A percentile compares a stretch with the other conserved stretches of the same genome.
Conservation (phyloP, 2,113 vertebrate genomes). For the Megaceryle maxima region DNA sequence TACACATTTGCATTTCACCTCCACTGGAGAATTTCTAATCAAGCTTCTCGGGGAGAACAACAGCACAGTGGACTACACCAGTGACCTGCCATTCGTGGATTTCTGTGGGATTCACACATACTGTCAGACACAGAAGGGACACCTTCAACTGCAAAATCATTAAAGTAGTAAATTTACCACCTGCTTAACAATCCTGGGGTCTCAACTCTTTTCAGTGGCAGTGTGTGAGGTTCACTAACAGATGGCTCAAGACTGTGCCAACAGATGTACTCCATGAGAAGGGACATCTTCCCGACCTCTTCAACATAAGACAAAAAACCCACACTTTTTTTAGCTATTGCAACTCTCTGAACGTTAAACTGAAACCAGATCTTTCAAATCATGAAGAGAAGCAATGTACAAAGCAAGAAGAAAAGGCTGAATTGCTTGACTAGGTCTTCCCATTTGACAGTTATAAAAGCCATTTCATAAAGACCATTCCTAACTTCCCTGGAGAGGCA, state of each 20-base stretch:
- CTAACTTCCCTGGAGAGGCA: background rate
- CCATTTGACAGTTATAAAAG: background rate
- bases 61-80: background rate
- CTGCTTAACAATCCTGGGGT: background rate
- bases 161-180: background rate
- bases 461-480: background rate
- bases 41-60: background rate
- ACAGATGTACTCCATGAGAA: background rate
- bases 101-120: background rate
- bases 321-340: background rate
- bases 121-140: background rate
- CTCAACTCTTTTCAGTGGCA: background rate
- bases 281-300: background rate
- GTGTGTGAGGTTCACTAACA: background rate
- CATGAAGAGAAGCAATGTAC: background rate
- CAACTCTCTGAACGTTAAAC: background rate
- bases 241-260: background rate
- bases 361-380: background rate
- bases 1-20: background rate
- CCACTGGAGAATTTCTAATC: background rate
- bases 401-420: background rate
- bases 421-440: background rate
- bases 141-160: background rate
- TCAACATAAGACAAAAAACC: background rate
- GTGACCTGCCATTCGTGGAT: background rate